phyloP scores from a whole-genome alignment of 2,888 invertebrate genomes.

The Lutraria lutraria region DNA sequence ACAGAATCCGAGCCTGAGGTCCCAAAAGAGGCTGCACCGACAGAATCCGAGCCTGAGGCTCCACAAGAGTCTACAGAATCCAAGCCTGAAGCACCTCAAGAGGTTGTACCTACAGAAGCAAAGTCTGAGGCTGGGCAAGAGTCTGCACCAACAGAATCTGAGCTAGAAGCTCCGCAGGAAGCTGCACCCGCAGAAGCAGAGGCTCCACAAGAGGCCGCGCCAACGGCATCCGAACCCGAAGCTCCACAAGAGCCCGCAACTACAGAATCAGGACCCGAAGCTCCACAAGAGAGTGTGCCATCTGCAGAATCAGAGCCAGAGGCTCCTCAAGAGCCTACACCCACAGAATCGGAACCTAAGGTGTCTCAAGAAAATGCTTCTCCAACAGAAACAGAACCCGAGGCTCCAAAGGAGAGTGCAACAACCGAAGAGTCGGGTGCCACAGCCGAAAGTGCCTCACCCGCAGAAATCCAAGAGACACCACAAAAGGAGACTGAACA shows the following conservation, averaged over 20 bases:
- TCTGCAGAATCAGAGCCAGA: neutral
- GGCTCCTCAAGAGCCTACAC: neutral
- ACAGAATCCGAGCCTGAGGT: neutral
- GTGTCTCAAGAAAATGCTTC: neutral
- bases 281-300: neutral
- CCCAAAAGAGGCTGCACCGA: neutral
- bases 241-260: neutral
- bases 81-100: neutral
- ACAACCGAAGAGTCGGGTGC: neutral
- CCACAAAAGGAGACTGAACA: neutral
- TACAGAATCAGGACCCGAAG: neutral
- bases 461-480: neutral
- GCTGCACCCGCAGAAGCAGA: neutral
- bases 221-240: neutral
- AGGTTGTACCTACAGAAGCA: neutral
- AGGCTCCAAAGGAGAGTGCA: slow-evolving; percentile 3
- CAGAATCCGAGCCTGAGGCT: neutral
- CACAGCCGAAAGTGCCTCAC: neutral
- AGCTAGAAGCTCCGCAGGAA: neutral
- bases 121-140: neutral
- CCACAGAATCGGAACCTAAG: neutral
- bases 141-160: neutral
- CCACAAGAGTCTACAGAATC: neutral
- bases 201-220: neutral
- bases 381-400: neutral